Evolutionary conservation across 2,888 invertebrate genomes (phyloP).

Genomic region (Pelosia muscerda): DNA sequence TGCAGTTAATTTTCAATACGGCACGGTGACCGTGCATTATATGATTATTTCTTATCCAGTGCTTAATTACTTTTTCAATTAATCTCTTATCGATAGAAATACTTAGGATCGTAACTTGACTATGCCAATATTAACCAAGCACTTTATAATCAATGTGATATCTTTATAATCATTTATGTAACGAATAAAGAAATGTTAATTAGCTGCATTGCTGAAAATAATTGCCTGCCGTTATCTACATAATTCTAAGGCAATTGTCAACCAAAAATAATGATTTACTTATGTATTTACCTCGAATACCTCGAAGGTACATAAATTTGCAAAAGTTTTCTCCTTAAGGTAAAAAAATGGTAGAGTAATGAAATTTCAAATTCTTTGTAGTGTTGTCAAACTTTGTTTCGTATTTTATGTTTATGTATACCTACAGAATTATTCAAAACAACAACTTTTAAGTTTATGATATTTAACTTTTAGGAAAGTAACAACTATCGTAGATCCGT

Average conservation of each 20-base stretch:
- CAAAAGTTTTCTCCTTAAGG: background rate
- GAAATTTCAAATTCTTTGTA: background rate
- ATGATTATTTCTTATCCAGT: background rate
- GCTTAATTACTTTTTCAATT: background rate
- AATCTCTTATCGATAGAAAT: background rate
- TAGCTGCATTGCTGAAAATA: no score
- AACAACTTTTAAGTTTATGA: no score
- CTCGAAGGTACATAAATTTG: background rate
- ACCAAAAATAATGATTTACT: background rate
- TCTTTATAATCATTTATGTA: no score
- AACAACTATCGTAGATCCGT: no score
- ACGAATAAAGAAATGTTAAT: no score
- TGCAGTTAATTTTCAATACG: no score
- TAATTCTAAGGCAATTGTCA: conserved; percentile 1
- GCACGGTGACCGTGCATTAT: no score
- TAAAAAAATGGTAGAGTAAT: background rate
- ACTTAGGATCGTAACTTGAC: background rate
- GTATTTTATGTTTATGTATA: background rate
- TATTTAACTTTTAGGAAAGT: no score
- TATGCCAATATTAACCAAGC: background rate
- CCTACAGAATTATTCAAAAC: background rate
- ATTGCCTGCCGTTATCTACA: background rate
- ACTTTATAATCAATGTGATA: no score
- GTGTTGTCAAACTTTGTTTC: background rate
- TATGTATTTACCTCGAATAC: no score